Evolutionary conservation across 2,888 invertebrate species (phyloP), one percentile per base, ranked within the genome.

Genomic region (Neria commutata): DNA sequence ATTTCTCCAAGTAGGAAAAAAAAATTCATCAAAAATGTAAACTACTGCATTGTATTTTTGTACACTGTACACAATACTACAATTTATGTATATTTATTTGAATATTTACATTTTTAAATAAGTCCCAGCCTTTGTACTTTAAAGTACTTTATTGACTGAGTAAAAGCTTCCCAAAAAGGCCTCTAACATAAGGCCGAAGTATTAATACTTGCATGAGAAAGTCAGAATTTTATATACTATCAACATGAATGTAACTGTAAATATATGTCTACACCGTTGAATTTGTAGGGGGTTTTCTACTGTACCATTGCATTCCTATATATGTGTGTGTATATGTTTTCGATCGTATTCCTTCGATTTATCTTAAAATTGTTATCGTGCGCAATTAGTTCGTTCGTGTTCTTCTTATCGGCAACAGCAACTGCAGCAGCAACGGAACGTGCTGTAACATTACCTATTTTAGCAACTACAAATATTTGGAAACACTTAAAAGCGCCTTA

Each of bases 341-440:
- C 33, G 23, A 29, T 6, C 23, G 26, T 10, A 23, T 29, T n/a
- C 16, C 11, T 25, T 53, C 45, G 26, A 46, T 23, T 46, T 33
- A 24, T 46, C 56, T 49, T 16, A 47, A 47, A 47, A 24, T 17
- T 63, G 71, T 74, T 74, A 72, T 73, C 75, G 68, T 68, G 63
- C 61, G 73, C 75, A 74, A 74, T 74, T 75, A 74, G 67, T 66
- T 65, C 58, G 69, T 61, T 63, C 70, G 66, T 74, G 75, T 74
- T 71, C 64, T 65, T 52, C 71, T 75, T 75, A 74, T 75, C 72
- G 63, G 17, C 25, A 51, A 33, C 46, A 62, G 59, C 54, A 58
- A 37, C 52, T 46, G 16, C 52, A 50, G 53, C 56, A 60, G 60
- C 26, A 40, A 11, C 5, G 14, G 29, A n/a, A 37, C 5, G 26